A percentile compares a stretch with the other conserved stretches of the same genome.
phyloP scores from a whole-genome alignment of 2,797 vertebrate species.

The Peromyscus melanophrys region DNA sequence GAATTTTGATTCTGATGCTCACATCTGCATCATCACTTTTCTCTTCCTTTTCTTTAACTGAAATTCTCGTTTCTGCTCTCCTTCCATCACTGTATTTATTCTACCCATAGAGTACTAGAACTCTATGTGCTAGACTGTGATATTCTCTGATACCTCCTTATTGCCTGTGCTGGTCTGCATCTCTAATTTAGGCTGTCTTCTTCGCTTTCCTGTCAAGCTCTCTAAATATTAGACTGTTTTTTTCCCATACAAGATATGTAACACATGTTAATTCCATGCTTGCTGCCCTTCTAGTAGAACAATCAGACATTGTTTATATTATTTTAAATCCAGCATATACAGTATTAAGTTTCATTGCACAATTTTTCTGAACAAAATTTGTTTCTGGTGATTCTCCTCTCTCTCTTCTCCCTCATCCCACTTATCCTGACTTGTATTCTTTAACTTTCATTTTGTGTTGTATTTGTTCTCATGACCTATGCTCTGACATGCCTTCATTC shows the following conservation, averaged over 20 bases:
- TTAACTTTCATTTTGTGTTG: not conserved
- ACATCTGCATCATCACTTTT: not conserved
- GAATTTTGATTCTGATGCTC: slow-evolving; percentile 5
- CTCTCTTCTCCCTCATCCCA: not conserved
- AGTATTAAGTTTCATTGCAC: not conserved
- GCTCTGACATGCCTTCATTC: not conserved
- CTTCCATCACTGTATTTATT: not conserved
- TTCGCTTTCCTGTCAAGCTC: not conserved
- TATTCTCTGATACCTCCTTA: not conserved
- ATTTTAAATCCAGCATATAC: not conserved
- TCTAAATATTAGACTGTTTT: not conserved
- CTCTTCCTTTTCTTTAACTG: not conserved
- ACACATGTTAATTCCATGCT: not conserved
- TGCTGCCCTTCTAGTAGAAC: not conserved
- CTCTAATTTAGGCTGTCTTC: not conserved
- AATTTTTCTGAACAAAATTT: not conserved
- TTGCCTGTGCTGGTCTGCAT: not conserved
- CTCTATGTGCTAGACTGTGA: not conserved
- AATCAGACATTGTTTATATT: not conserved
- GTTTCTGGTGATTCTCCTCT: not conserved
- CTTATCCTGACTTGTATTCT: not conserved
- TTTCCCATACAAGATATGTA: not conserved
- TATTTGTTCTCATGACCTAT: not conserved
- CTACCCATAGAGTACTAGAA: not conserved
- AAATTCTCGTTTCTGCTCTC: not conserved